Evolutionary conservation across 2,888 invertebrate genomes (phyloP), one percentile per base, ranked within the genome.

Genomic region (Drosophila leonis): DNA sequence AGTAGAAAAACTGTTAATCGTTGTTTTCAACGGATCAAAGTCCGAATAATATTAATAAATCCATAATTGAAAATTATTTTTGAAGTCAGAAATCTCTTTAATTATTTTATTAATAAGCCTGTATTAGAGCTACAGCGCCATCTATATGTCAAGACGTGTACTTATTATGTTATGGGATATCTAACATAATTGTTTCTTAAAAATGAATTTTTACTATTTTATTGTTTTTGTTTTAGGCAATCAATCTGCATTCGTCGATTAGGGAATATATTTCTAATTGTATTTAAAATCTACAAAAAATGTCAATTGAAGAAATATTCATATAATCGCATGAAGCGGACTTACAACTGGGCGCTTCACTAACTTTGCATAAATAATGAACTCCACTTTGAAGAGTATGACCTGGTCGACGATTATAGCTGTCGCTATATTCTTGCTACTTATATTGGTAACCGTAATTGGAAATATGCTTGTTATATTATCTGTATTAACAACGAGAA

Each of bases 401-500:
- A 95, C 95, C 71, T 94, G 96, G 93, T 95, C 95, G 5, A 91
- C 88, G 65, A 82, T 82, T 15, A 73, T 92, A 60, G 94, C 95
- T 46, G 95, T 95, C 65, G 94, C 94, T 57, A 92, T 96, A 65
- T 93, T 96, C 72, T 95, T 95, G 90, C 91, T 96, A 65, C 93
- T 96, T 39, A 96, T 96, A 83, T 94, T 96, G 27, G 95, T 96
- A 66, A 96, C 96, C 4, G 95, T 96, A 62, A 94, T 97, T 65
- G 98, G 98, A 68, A 98, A 98, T 93, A 96, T 97, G 18, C 94
- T 98, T 83, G 98, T 98, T 62, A 98, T 98, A 79, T 94, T 97
- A 10, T 97, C 98, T 13, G 98, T 98, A 48, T 94, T 97, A 85
- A 97, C 97, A 4, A 97, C 97, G 0, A 95, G 97, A 84, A 95